Percentiles rank a stretch among this genome's conserved stretches.
Conservation (phyloP, 2,888 invertebrate species). For the Trissolcus brochymenae region DNA sequence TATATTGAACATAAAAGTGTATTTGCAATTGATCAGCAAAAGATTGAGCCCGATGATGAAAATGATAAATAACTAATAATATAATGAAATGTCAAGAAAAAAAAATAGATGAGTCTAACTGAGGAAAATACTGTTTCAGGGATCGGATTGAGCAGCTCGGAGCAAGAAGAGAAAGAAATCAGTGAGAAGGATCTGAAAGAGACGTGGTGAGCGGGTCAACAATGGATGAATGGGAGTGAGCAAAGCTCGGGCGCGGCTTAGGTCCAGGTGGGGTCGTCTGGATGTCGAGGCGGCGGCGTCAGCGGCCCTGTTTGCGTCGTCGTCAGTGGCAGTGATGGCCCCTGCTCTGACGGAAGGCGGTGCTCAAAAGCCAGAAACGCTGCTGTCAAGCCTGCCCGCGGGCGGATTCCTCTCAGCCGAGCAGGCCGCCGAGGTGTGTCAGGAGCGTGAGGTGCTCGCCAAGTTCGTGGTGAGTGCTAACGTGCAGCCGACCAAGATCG, state of each 20-base stretch:
- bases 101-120: background rate
- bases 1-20: too few relatives aligned
- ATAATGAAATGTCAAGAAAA: too few relatives aligned
- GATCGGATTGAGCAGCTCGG: background rate
- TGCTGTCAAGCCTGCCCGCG: slow-evolving; percentile 72
- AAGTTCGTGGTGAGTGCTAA: slow-evolving; percentile 75
- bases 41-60: too few relatives aligned
- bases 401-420: slow-evolving; percentile 74
- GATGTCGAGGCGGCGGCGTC: slow-evolving; percentile 73
- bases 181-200: background rate
- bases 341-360: slow-evolving; percentile 91
- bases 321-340: slow-evolving; percentile 89
- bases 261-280: slow-evolving; percentile 74
- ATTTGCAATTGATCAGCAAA: too few relatives aligned
- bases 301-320: slow-evolving; percentile 73
- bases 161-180: background rate
- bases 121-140: slow-evolving; percentile 1
- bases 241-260: slow-evolving; percentile 66
- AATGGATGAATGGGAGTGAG: slow-evolving; percentile 76
- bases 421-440: slow-evolving; percentile 74
- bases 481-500: slow-evolving; percentile 74
- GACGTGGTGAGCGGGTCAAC: slow-evolving; percentile 20
- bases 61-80: too few relatives aligned
- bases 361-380: slow-evolving; percentile 76
- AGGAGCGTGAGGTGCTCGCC: slow-evolving; percentile 74